A percentile compares a stretch with the other conserved stretches of the same genome.
Evolutionary conservation across 2,888 invertebrate species (phyloP).

Genomic region (Hermodice carunculata): DNA sequence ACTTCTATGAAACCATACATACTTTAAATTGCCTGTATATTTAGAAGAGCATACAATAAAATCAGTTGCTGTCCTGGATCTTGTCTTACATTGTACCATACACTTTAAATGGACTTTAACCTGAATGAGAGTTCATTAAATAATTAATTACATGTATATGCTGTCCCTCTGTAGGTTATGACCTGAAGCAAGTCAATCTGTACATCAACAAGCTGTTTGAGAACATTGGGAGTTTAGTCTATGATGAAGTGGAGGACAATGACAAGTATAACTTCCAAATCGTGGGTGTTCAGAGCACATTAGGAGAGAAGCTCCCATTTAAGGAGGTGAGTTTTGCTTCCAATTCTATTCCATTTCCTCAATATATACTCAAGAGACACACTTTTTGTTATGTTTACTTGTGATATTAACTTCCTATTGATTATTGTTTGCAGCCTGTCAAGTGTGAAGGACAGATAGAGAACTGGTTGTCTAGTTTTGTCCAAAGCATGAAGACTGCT

Average conservation of each 20-base stretch:
- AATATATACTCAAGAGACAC: no score
- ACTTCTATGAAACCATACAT: neutral
- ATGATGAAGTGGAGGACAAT: constrained; percentile 56
- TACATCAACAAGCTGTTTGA: constrained; percentile 67
- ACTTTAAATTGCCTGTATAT: neutral
- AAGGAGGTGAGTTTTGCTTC: constrained; percentile 48
- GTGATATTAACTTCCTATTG: neutral
- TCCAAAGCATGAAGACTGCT: constrained; percentile 52
- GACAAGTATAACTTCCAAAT: constrained; percentile 58
- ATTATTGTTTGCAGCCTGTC: constrained; percentile 49
- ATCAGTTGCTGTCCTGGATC: neutral
- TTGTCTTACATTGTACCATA: no score
- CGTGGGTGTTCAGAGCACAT: constrained; percentile 56
- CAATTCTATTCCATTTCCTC: no score
- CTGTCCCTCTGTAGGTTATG: constrained; percentile 63
- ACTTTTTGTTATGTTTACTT: no score
- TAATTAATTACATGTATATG: neutral
- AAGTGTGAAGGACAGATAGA: constrained; percentile 65
- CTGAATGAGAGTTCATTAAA: no score
- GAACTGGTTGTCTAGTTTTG: constrained; percentile 57
- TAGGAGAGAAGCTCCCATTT: constrained; percentile 61
- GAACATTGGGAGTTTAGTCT: constrained; percentile 62
- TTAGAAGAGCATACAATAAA: neutral
- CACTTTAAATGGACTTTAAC: no score
- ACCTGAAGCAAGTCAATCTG: constrained; percentile 61